Base-by-base conservation (phyloP, 1,140 invertebrate genomes). In the Maconellicoccus hirsutus region DNA sequence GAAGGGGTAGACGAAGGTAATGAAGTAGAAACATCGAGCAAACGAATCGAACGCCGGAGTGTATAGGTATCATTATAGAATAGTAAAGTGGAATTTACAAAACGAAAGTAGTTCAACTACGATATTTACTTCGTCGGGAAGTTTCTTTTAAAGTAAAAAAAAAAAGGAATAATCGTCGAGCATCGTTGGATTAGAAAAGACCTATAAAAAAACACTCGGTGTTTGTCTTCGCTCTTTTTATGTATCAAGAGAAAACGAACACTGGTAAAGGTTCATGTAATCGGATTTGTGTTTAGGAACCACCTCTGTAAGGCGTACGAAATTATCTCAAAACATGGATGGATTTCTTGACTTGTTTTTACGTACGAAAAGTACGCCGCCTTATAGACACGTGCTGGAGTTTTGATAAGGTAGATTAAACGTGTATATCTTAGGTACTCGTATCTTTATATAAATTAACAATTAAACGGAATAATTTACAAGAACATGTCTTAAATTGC, bases 11-110 rank as follows among this genome's bases (percentile, higher is more conserved):
- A 16, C 16, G n/a, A 66, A 66, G 61, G 61, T 66, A 66, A 66
- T 66, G 61, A 66, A 66, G 61, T 25, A 66, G 61, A 66, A 66
- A 66, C 22, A 66, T 25, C 19, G 22, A 66, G 61, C 61, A 66
- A 66, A 66, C 61, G 61, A 66, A 66, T 66, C 61, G 61, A 66
- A 66, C 25, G 10, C 22, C 21, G 25, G 19, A 25, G 19, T 66
- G 61, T 66, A 26, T 66, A 25, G 61, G 61, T 66, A 66, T 66
- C 61, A 66, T 66, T 66, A 66, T 66, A 66, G 61, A 66, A 66
- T 66, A 66, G 25, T 66, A 66, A 66, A 66, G 22, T 66, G 25
- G 61, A 66, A 66, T 66, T 59, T 23, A 66, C 61, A 25, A 66
- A 23, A 25, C 19, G 61, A 66, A 66, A 66, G 61, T 66, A 66